Percentiles rank a stretch among this genome's conserved stretches.
These are phyloP conservation scores for Mus spicilegus DNA, from an alignment of 2,113 vertebrate species.

Conservation along the genomic window DNA sequence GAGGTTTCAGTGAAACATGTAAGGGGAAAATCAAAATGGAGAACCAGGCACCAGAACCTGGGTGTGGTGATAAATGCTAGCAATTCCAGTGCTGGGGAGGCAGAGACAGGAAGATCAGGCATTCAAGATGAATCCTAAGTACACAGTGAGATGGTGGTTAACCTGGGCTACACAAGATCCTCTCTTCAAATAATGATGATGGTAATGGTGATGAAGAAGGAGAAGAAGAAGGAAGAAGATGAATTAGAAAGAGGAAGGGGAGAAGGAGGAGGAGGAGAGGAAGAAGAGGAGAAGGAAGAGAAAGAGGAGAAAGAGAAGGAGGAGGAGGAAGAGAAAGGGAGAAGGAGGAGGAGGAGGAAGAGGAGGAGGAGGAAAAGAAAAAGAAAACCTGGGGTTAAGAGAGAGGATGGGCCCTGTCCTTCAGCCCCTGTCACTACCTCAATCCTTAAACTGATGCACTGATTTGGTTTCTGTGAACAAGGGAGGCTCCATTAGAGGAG, in stretches of 20 bases:
- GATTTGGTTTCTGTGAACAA: too few species aligned
- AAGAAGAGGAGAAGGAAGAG: fast-evolving
- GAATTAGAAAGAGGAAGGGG: too few species aligned
- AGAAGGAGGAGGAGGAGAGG: too few species aligned
- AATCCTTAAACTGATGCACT: background rate
- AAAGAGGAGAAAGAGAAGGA: fast-evolving
- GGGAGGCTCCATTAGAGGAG: too few species aligned
- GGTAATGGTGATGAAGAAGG: too few species aligned
- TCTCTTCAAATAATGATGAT: background rate
- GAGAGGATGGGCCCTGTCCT: background rate
- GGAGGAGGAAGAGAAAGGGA: fast-evolving
- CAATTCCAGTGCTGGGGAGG: background rate
- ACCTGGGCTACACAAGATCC: background rate
- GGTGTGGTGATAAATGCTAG: background rate
- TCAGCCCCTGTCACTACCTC: fast-evolving
- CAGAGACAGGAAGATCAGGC: background rate
- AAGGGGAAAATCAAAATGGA: background rate
- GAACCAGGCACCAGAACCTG: background rate
- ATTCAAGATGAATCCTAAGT: too few species aligned
- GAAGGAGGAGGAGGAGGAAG: too few species aligned
- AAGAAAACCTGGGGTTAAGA: too few species aligned
- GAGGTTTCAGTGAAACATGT: too few species aligned
- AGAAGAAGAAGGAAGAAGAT: too few species aligned
- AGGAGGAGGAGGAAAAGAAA: too few species aligned
- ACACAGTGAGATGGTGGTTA: background rate